Base-by-base conservation (phyloP, 2,113 vertebrate genomes). In the Andinoacara biseriatus region DNA sequence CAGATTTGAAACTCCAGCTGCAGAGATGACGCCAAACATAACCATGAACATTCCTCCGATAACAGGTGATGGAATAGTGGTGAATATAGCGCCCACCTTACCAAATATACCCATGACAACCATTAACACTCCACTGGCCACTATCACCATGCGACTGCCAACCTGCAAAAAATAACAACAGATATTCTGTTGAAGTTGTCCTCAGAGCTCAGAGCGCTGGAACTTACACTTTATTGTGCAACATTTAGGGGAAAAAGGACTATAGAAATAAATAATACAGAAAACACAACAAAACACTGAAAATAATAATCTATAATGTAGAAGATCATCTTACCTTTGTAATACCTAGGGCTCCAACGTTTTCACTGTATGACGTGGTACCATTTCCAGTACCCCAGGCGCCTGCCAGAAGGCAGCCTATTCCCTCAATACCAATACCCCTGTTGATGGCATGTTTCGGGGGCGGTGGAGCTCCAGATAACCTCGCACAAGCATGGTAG, bases 281-380 rank as follows among this genome's bases (percentile, higher is more conserved):
- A 29, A 49, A 67, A 49, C 7, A 4, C 1, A 22, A 4, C 5
- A 46, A 46, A 46, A 43, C 0, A 0, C 1, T 1, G 10, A 63
- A 18, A 69, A 29, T 15, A 17, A 72, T 2, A 13, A 10, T 20
- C 0, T 18, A 20, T 10, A 10, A 20, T 20, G 58, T 0, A 24
- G 31, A 14, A 2, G 11, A 31, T 43, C 10, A 2, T 56, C 94
- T 95, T 93, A 99, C 98, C 97, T 96, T 97, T 58, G 98, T 99
- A 92, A 99, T 98, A 26, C 98, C 97, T 76, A 99, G 94, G 0
- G 96, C 98, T 1, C 97, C 98, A 5, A 99, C 92, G 0, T 99
- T 99, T 92, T 99, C 97, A 0, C 98, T 99, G 95, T 97, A 99
- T 0, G 98, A 99, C 0, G 98, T 99, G 86, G 97, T 98, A 13